A percentile compares a stretch with the other conserved stretches of the same genome.
Evolutionary conservation across 2,888 invertebrate genomes (phyloP).

Genomic region (Drosophila testacea): DNA sequence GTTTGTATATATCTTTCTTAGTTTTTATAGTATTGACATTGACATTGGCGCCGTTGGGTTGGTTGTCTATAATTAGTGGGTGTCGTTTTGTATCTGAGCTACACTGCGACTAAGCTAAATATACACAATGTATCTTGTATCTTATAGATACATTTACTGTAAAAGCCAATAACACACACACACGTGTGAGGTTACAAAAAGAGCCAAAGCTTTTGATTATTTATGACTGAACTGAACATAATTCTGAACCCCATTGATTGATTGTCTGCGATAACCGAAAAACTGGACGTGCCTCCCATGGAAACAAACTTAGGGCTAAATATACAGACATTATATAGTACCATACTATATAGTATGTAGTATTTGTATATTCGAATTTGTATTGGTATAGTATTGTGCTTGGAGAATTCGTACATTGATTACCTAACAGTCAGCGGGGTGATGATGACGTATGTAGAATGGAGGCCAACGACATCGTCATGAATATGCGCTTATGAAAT

Average conservation of each 20-base stretch:
- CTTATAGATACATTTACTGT: constrained; percentile 11
- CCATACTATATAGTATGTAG: background rate
- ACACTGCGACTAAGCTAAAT: constrained; percentile 1
- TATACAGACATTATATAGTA: background rate
- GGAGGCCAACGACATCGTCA: constrained; percentile 57
- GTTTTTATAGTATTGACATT: constrained; percentile 51
- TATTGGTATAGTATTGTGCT: constrained; percentile 2
- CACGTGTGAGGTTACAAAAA: constrained; percentile 21
- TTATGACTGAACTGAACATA: constrained; percentile 34
- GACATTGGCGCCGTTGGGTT: constrained; percentile 54
- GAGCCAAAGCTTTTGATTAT: constrained; percentile 14
- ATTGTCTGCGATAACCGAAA: constrained; percentile 20
- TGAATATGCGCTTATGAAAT: constrained; percentile 51
- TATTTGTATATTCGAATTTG: constrained; percentile 7
- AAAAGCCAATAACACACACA: constrained; percentile 14
- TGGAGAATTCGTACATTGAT: constrained; percentile 36
- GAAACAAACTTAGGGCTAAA: background rate
- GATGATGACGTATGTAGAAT: constrained; percentile 48
- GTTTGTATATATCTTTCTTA: constrained; percentile 1
- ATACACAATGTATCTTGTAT: constrained; percentile 21
- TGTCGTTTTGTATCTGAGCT: constrained; percentile 12
- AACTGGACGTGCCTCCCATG: constrained; percentile 46
- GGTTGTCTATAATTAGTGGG: constrained; percentile 53
- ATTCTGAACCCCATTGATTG: constrained; percentile 48
- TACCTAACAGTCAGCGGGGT: constrained; percentile 35